Conservation (phyloP, 2,797 vertebrate genomes). For the Spea hammondii region DNA sequence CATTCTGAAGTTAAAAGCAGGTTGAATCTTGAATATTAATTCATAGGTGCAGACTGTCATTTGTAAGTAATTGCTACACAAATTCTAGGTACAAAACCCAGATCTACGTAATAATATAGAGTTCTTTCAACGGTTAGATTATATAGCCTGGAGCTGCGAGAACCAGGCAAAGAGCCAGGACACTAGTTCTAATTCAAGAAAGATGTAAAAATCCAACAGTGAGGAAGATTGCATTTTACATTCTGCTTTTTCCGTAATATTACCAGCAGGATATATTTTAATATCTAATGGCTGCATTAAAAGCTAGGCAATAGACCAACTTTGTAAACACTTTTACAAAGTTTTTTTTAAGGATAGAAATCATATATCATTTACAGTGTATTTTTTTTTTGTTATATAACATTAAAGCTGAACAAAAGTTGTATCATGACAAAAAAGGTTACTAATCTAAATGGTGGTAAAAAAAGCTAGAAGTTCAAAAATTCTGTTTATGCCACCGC, state of each 20-base stretch:
- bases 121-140: constrained; percentile 25
- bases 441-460: too few species aligned
- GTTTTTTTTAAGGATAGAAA: not conserved
- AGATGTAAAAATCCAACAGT: constrained; percentile 39
- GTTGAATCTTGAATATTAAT: constrained; percentile 20
- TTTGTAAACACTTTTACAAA: constrained; percentile 6
- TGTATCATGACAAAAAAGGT: too few species aligned
- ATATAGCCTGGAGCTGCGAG: constrained; percentile 16
- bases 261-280: constrained; percentile 28
- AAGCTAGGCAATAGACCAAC: constrained; percentile 1
- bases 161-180: constrained; percentile 17
- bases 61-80: constrained; percentile 36
- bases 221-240: constrained; percentile 38
- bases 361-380: too few species aligned
- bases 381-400: too few species aligned
- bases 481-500: too few species aligned
- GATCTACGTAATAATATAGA: constrained; percentile 41
- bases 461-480: too few species aligned
- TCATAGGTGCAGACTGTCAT: constrained; percentile 5
- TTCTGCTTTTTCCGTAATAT: constrained; percentile 19
- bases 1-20: not conserved
- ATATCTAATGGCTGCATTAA: constrained; percentile 12
- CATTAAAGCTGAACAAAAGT: too few species aligned
- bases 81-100: constrained; percentile 18
- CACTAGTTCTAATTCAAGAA: constrained; percentile 28